These are phyloP conservation scores for Gila orcuttii DNA, from an alignment of 2,113 vertebrate genomes.

Conservation along the genomic window DNA sequence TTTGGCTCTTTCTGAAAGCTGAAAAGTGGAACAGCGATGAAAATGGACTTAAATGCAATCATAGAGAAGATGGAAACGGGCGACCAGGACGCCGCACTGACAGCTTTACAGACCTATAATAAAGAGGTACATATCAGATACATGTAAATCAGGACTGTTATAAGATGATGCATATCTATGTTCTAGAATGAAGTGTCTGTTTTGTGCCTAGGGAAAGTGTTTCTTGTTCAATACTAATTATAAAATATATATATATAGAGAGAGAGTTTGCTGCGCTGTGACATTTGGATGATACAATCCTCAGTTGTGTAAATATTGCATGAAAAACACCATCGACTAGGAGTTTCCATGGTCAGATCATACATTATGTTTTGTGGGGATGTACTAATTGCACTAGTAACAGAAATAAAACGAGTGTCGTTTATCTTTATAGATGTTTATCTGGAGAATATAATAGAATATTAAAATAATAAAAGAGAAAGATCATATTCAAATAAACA, in stretches of 20 bases:
- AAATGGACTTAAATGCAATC: conserved; percentile 82
- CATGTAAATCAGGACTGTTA: neutral
- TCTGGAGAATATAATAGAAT: neutral
- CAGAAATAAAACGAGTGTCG: too few species aligned
- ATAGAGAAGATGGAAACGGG: conserved; percentile 82
- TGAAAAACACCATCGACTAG: neutral
- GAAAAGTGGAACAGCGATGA: conserved; percentile 51
- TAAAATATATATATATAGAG: too few species aligned
- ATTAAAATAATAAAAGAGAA: neutral
- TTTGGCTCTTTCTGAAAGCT: conserved; percentile 1
- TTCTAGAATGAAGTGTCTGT: neutral
- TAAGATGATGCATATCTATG: neutral
- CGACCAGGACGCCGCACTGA: conserved; percentile 78
- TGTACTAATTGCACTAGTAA: neutral
- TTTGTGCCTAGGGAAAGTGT: neutral
- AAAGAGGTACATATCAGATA: conserved; percentile 66
- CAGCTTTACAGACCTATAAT: conserved; percentile 84
- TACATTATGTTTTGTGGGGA: neutral
- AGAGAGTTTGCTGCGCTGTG: neutral
- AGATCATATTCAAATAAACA: neutral
- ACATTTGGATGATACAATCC: neutral
- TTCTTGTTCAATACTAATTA: neutral
- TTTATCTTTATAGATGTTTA: neutral
- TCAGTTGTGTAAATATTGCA: neutral
- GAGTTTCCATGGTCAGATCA: neutral